Base-by-base conservation (phyloP, 2,113 vertebrate species). In the Echinops telfairi region DNA sequence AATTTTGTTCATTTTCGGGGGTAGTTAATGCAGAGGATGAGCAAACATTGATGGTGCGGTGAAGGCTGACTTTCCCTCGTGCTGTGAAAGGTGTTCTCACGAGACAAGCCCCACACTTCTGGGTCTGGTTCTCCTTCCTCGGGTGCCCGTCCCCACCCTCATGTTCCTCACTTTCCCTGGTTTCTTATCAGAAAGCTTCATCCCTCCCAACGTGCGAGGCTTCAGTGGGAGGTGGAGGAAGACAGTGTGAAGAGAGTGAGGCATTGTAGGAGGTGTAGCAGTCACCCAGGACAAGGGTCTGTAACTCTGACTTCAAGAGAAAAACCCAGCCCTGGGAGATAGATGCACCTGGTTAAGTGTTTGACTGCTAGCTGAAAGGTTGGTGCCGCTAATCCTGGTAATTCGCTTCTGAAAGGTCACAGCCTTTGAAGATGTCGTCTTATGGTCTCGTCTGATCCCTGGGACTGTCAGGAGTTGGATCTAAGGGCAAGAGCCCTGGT, bases 111-210 rank as follows among this genome's bases (percentile, higher is more conserved):
- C 40, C 25, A 31, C 16, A 6, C 20, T 71, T 85, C 47, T 57
- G 36, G 3, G 60, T 5, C 83, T 36, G 10, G 33, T 16, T 62
- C 7, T 80, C 6, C 29, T n/a, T 17, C 22, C 4, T 12, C 1
- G 3, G 75, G 1, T 53, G 22, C 19, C 64, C 1, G 20, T 7
- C 12, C 27, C 10, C 3, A 38, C 31, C 9, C 68, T 87, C 66
- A 53, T 14, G 60, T 53, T 0, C 0, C 1, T 27, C 7, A 7
- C 40, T 47, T 15, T 3, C 12, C 58, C 1, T 31, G 9, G 25
- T 0, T 31, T 4, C 8, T 89, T 7, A 62, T 62, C 47, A 31
- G 86, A 60, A 79, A 87, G n/a, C 16, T 43, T 17, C 9, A 6
- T 11, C 16, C 31, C 19, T 83, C 73, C 47, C 4, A 10, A 25